Evolutionary conservation across 2,797 vertebrate species (phyloP).

Genomic region (Mus spretus): DNA sequence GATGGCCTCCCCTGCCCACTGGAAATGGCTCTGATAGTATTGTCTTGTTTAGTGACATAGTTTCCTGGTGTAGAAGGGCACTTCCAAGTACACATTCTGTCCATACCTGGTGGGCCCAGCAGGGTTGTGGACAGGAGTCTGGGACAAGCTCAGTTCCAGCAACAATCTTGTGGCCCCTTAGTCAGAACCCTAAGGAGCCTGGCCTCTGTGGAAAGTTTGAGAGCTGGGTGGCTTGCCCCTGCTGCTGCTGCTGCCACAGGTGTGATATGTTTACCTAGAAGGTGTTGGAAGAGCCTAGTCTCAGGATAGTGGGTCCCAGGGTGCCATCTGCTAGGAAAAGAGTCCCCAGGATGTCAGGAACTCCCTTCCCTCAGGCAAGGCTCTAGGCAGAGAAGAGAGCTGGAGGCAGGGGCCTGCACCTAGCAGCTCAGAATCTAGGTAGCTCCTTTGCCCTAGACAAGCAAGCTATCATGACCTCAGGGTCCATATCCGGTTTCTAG

Average conservation of each 20-base stretch:
- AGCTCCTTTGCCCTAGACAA: rapidly evolving
- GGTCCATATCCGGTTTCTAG: too few relatives aligned
- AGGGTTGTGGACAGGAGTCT: neutral
- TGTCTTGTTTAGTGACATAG: neutral
- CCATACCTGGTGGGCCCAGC: too few relatives aligned
- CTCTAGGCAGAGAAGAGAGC: neutral
- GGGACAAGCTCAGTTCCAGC: neutral
- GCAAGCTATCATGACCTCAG: too few relatives aligned
- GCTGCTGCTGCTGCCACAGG: neutral
- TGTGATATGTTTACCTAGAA: slow-evolving; percentile 33
- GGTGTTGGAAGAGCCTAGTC: neutral
- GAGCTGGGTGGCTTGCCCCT: rapidly evolving
- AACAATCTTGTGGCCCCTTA: too few relatives aligned
- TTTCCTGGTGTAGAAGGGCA: neutral
- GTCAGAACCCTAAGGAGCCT: neutral
- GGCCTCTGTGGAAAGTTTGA: neutral
- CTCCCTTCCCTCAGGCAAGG: neutral
- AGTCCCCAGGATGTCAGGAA: neutral
- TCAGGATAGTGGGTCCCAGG: neutral
- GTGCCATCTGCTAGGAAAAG: rapidly evolving
- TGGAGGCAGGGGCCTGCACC: neutral
- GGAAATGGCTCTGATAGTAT: too few relatives aligned
- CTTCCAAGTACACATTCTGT: rapidly evolving
- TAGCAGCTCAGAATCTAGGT: neutral
- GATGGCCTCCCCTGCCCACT: rapidly evolving